Conservation (phyloP, 1,140 invertebrate genomes). For the Saccostrea cuccullata region DNA sequence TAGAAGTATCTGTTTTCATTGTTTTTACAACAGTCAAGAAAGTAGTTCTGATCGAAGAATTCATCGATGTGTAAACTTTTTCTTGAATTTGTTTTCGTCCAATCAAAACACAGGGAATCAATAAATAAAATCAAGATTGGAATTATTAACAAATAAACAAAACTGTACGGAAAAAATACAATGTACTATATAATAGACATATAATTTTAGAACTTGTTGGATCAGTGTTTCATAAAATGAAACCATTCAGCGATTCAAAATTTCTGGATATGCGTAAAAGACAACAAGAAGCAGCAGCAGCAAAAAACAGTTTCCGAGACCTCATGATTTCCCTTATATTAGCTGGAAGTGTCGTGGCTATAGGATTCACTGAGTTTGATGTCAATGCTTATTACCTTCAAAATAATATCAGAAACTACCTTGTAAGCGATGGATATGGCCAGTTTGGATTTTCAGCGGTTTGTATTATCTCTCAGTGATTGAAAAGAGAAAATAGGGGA, state of each 20-base stretch:
- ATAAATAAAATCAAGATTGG: too few species aligned
- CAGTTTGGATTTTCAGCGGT: constrained; percentile 14
- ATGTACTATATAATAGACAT: too few species aligned
- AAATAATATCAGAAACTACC: constrained; percentile 49
- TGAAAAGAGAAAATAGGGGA: too few species aligned
- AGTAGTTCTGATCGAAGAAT: too few species aligned
- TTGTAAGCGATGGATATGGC: constrained; percentile 23
- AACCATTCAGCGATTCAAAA: background rate
- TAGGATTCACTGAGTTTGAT: constrained; percentile 59
- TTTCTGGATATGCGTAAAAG: background rate
- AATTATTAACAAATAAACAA: too few species aligned
- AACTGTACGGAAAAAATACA: too few species aligned
- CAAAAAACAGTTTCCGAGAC: constrained; percentile 34
- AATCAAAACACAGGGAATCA: too few species aligned
- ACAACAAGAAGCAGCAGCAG: constrained; percentile 22
- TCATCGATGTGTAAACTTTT: too few species aligned
- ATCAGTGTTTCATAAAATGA: constrained; percentile 1
- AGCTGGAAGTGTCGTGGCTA: constrained; percentile 28
- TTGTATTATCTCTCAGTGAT: background rate
- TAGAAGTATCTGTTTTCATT: too few species aligned
- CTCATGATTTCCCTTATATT: constrained; percentile 47
- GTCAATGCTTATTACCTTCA: constrained; percentile 44
- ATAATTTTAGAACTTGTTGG: background rate
- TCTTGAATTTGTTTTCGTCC: too few species aligned
- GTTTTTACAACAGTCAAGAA: too few species aligned